phyloP scores from a whole-genome alignment of 2,113 vertebrate species.

The mouse (Mus musculus) region GRCm39 chr14:26331001-26331500 shows the following conservation, averaged over 20 bases:
- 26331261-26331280: neutral
- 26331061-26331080: neutral
- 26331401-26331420: neutral
- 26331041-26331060: neutral
- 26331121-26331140: neutral
- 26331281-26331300: neutral
- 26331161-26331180: neutral
- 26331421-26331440: neutral
- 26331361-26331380: neutral
- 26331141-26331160: neutral
- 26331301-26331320: neutral
- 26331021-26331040: slow-evolving; percentile 32
- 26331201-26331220: neutral
- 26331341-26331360: neutral
- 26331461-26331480: neutral
- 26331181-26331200: neutral
- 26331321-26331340: neutral
- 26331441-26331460: neutral
- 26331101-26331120: neutral
- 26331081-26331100: neutral
- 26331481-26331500: neutral
- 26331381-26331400: neutral
- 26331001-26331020: slow-evolving; percentile 58
- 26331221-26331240: neutral
- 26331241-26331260: neutral